Percentiles rank a stretch among this genome's conserved stretches.
phyloP scores from a whole-genome alignment of 2,113 vertebrate genomes.

The Madoqua kirkii region DNA sequence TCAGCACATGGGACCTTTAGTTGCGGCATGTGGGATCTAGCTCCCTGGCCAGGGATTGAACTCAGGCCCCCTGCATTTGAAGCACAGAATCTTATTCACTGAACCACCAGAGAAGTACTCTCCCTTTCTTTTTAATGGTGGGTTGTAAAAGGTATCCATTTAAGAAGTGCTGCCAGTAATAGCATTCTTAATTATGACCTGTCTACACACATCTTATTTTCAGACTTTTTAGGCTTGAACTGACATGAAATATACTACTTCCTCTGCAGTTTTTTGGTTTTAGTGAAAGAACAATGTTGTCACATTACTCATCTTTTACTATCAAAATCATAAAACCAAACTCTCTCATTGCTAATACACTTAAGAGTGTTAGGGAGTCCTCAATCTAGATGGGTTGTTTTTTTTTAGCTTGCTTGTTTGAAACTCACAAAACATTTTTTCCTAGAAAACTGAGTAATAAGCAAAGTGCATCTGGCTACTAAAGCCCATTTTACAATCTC shows the following conservation, averaged over 20 bases:
- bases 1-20: neutral
- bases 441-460: neutral
- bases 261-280: neutral
- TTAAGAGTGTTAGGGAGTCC: neutral
- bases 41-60: neutral
- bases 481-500: neutral
- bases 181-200: neutral
- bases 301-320: constrained; percentile 36
- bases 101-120: neutral
- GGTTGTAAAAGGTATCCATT: neutral
- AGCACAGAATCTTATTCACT: neutral
- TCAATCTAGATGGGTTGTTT: neutral
- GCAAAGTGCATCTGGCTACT: neutral
- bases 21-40: neutral
- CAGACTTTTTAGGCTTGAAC: neutral
- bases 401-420: neutral
- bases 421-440: neutral
- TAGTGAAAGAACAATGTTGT: neutral
- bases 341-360: neutral
- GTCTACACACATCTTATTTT: neutral
- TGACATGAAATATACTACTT: neutral
- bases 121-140: neutral
- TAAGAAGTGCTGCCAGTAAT: neutral
- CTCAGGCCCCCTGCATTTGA: neutral
- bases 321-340: constrained; percentile 12